phyloP scores from a whole-genome alignment of 1,140 invertebrate genomes.

The Atta colombica region DNA sequence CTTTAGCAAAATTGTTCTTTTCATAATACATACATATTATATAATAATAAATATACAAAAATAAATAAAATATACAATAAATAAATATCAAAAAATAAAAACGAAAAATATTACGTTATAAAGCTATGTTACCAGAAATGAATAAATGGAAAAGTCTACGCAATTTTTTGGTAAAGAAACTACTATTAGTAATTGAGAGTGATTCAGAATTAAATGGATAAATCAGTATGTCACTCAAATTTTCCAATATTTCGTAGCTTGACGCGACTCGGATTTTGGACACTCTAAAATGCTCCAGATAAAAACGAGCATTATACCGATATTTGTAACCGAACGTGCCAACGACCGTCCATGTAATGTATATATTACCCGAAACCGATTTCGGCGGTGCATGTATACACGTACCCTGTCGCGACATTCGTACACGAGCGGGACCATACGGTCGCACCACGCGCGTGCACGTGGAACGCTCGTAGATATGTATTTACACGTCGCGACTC shows the following conservation, averaged over 20 bases:
- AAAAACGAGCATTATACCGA: conserved; percentile 57
- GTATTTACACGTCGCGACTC: background rate
- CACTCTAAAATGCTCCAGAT: conserved; percentile 13
- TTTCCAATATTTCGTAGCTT: background rate
- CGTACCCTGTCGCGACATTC: conserved; percentile 42
- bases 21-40: background rate
- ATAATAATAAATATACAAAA: background rate
- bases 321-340: conserved; percentile 49
- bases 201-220: conserved; percentile 10
- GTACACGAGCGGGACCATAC: background rate
- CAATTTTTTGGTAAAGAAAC: background rate
- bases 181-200: background rate
- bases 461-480: background rate
- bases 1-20: too few species aligned
- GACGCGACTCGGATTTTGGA: background rate
- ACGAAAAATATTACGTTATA: background rate
- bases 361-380: conserved; percentile 57
- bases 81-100: conserved; percentile 2
- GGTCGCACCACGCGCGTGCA: background rate
- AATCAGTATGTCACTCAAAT: background rate
- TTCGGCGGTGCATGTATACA: conserved; percentile 37
- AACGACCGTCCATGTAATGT: conserved; percentile 53
- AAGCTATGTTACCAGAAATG: background rate
- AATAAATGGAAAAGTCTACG: background rate
- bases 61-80: background rate